phyloP scores from a whole-genome alignment of 2,888 invertebrate genomes.

The Cryptophagus acutangulus region DNA sequence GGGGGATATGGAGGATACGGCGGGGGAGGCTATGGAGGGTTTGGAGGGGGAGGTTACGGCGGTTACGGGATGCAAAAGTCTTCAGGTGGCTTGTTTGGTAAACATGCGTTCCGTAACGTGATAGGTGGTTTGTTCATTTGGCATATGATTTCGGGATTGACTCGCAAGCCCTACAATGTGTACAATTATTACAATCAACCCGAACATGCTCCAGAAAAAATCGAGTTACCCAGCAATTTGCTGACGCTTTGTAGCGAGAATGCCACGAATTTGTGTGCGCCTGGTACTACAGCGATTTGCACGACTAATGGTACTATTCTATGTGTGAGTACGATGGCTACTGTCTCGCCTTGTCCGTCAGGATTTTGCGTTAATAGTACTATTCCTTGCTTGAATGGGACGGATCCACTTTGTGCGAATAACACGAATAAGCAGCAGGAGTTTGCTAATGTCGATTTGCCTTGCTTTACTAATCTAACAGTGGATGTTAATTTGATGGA shows the following conservation, averaged over 20 bases:
- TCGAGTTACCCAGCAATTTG: conserved; percentile 37
- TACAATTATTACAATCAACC: conserved; percentile 43
- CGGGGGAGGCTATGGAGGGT: conserved; percentile 16
- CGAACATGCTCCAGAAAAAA: conserved; percentile 33
- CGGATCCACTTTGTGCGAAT: conserved; percentile 34
- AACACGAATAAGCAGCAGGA: conserved; percentile 29
- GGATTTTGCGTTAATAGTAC: conserved; percentile 36
- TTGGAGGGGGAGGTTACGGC: conserved; percentile 19
- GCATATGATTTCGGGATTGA: conserved; percentile 35
- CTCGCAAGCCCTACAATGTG: conserved; percentile 36
- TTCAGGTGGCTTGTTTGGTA: conserved; percentile 34
- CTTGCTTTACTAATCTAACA: conserved; percentile 41
- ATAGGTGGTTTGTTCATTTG: conserved; percentile 40
- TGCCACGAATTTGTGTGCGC: conserved; percentile 37
- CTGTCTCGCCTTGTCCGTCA: conserved; percentile 34
- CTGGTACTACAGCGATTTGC: conserved; percentile 38
- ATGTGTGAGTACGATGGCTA: conserved; percentile 37
- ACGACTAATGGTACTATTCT: conserved; percentile 39
- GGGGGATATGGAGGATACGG: conserved; percentile 17
- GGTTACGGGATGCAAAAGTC: conserved; percentile 12
- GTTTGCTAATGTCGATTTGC: conserved; percentile 33
- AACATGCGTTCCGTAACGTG: conserved; percentile 38
- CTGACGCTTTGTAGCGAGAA: conserved; percentile 40
- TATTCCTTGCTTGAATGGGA: conserved; percentile 31
- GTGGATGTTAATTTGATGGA: conserved; percentile 34